A percentile compares a stretch with the other conserved stretches of the same genome.
phyloP scores from a whole-genome alignment of 2,797 vertebrate species.

The Coendou prehensilis region DNA sequence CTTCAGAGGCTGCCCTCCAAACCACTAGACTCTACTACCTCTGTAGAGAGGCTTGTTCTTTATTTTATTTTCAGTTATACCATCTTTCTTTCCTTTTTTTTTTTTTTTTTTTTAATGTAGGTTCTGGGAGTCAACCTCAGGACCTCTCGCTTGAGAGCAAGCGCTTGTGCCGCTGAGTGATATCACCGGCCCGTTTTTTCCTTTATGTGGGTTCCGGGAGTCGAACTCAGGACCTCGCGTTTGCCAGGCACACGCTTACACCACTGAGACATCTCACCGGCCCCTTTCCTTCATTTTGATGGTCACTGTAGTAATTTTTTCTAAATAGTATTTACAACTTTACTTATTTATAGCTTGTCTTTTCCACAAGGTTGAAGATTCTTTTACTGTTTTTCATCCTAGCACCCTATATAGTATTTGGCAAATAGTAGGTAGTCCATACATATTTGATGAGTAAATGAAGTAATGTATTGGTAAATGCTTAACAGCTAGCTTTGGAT shows the following conservation, averaged over 20 bases:
- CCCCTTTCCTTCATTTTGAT: background rate
- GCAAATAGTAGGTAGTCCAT: background rate
- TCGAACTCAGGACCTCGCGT: too few species aligned
- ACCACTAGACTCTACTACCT: background rate
- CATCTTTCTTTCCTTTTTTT: background rate
- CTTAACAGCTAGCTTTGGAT: background rate
- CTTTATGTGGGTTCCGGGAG: too few species aligned
- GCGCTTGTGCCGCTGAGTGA: too few species aligned
- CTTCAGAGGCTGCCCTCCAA: background rate
- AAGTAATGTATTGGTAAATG: background rate
- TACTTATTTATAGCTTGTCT: conserved; percentile 1
- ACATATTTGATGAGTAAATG: background rate
- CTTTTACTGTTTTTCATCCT: background rate
- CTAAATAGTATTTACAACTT: background rate
- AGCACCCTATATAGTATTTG: background rate
- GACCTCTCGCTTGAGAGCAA: too few species aligned
- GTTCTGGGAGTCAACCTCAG: too few species aligned
- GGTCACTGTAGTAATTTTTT: background rate
- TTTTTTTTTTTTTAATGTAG: too few species aligned
- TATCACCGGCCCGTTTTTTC: too few species aligned
- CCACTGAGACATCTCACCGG: too few species aligned
- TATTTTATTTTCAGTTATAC: background rate
- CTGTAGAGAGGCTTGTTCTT: background rate
- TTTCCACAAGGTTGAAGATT: background rate
- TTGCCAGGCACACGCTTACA: too few species aligned